These are phyloP conservation scores for Centropus bengalensis DNA, from an alignment of 2,113 vertebrate genomes.

Conservation along the genomic window DNA sequence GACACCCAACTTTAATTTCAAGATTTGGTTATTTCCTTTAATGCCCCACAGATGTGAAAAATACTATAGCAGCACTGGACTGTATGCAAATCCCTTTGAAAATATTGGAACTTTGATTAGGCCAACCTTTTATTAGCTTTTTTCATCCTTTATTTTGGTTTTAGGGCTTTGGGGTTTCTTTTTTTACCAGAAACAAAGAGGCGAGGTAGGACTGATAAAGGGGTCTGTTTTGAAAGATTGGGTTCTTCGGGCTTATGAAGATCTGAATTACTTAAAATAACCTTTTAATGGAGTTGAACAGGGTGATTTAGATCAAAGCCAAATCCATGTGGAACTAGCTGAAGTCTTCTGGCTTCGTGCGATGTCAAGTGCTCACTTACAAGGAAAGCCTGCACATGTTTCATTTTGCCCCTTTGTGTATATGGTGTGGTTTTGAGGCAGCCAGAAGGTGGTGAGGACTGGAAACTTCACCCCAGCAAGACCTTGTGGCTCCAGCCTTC, in stretches of 20 bases:
- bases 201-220: not conserved
- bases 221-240: rapidly evolving
- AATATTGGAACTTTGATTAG: not conserved
- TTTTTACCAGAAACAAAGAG: not conserved
- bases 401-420: not conserved
- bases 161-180: not conserved
- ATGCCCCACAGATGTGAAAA: conserved; percentile 14
- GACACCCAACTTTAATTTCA: conserved; percentile 26
- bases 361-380: not conserved
- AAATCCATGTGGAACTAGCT: not conserved
- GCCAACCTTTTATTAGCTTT: not conserved
- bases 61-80: not conserved
- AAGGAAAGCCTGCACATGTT: not conserved
- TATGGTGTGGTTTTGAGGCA: not conserved
- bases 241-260: not conserved
- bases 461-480: not conserved
- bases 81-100: conserved; percentile 6
- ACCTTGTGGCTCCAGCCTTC: not conserved
- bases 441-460: not conserved
- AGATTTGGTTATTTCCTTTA: conserved; percentile 44
- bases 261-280: not conserved
- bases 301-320: not conserved
- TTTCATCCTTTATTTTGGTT: not conserved
- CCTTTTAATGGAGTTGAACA: not conserved
- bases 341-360: not conserved